Evolutionary conservation across 1,140 invertebrate species (phyloP).

Genomic region (Drosophila baimaii): DNA sequence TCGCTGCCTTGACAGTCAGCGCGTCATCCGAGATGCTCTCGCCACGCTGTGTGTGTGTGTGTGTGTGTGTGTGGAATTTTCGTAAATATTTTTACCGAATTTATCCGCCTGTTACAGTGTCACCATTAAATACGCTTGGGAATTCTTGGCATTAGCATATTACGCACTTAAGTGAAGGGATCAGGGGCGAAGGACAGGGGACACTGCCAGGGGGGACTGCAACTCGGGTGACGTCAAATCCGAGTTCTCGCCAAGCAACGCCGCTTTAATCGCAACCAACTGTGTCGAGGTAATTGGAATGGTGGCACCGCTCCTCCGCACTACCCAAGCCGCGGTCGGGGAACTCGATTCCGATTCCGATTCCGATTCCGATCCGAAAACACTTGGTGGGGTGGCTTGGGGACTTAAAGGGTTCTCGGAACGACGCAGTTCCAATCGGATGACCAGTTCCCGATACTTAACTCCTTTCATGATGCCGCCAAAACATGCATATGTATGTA

Average conservation of each 20-base stretch:
- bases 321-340: not conserved
- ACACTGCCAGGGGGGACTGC: not conserved
- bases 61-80: slow-evolving; percentile 11
- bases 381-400: not conserved
- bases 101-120: not conserved
- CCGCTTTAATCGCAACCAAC: slow-evolving; percentile 47
- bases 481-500: too few species aligned
- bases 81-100: slow-evolving; percentile 60
- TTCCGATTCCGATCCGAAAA: slow-evolving; percentile 19
- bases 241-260: not conserved
- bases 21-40: slow-evolving; percentile 53
- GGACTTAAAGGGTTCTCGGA: slow-evolving; percentile 22
- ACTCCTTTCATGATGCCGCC: not conserved
- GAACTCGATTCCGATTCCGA: slow-evolving; percentile 19
- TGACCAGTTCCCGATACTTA: slow-evolving; percentile 14
- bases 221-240: slow-evolving; percentile 34
- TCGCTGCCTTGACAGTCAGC: slow-evolving; percentile 67
- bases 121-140: not conserved
- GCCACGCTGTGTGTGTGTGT: too few species aligned
- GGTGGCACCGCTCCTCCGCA: slow-evolving; percentile 18
- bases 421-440: slow-evolving; percentile 31
- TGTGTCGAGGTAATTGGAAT: slow-evolving; percentile 54
- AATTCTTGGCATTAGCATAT: not conserved
- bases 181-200: slow-evolving; percentile 11
- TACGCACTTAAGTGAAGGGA: slow-evolving; percentile 20